These are phyloP conservation scores for Idaea dimidiata DNA, from an alignment of 2,888 invertebrate species.

Conservation along the genomic window DNA sequence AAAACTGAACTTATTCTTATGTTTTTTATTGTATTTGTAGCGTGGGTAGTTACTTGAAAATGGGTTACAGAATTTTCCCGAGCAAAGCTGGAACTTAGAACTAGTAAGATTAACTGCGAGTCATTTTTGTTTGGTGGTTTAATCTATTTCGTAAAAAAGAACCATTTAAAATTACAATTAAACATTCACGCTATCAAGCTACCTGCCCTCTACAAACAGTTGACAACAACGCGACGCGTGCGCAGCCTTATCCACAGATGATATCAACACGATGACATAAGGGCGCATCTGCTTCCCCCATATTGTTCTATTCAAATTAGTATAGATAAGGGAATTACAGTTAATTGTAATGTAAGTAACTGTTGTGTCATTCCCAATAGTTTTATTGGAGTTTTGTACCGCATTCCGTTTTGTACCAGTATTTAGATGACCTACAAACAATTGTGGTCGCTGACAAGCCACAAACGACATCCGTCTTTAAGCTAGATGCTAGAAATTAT, in stretches of 20 bases:
- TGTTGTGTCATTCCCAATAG: background rate
- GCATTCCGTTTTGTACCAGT: background rate
- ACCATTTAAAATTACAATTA: background rate
- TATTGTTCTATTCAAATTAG: constrained; percentile 35
- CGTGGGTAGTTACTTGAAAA: too few species aligned
- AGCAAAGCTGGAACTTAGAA: too few species aligned
- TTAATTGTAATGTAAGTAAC: constrained; percentile 38
- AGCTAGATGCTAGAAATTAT: too few species aligned
- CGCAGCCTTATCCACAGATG: constrained; percentile 37
- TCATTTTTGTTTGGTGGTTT: too few species aligned
- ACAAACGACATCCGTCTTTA: too few species aligned
- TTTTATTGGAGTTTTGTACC: background rate
- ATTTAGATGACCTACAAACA: background rate
- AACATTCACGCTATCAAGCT: background rate
- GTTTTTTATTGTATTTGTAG: too few species aligned
- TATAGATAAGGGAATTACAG: constrained; percentile 45
- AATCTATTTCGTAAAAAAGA: too few species aligned
- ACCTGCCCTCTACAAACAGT: constrained; percentile 39
- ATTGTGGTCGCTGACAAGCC: too few species aligned
- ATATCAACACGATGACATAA: constrained; percentile 34
- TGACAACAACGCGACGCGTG: constrained; percentile 44
- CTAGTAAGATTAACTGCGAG: too few species aligned
- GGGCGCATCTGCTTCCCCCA: constrained; percentile 57
- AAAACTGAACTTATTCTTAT: too few species aligned
- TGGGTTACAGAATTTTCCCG: too few species aligned